Percentiles rank a stretch among this genome's conserved stretches.
Conservation (phyloP, 2,888 invertebrate species). For the Erebia ligea region DNA sequence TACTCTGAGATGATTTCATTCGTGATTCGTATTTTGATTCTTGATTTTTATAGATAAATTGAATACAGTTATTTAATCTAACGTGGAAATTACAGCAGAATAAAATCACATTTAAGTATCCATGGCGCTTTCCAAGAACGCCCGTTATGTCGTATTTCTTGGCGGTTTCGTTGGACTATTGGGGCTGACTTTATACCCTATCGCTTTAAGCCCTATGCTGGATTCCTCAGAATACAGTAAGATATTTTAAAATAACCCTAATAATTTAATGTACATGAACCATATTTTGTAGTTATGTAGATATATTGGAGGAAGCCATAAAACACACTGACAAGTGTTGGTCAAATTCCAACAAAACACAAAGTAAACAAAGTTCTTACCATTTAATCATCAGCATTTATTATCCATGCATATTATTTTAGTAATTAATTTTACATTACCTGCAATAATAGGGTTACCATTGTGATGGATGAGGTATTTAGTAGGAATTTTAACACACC, state of each 20-base stretch:
- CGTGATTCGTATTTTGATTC: too few species aligned
- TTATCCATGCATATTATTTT: neutral
- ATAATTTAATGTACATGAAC: too few species aligned
- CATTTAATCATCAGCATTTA: neutral
- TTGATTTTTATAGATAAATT: neutral
- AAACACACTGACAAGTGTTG: neutral
- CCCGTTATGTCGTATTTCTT: slow-evolving; percentile 80
- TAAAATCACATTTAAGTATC: neutral
- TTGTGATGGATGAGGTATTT: too few species aligned
- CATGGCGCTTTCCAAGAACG: slow-evolving; percentile 62
- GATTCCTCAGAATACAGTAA: slow-evolving; percentile 86
- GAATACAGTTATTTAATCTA: neutral
- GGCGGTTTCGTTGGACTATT: slow-evolving; percentile 81
- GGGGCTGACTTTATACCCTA: slow-evolving; percentile 82
- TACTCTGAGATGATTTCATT: too few species aligned
- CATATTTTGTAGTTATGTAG: neutral
- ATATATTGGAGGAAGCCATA: neutral
- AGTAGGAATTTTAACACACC: too few species aligned
- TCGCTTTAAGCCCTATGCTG: slow-evolving; percentile 85
- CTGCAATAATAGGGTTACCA: too few species aligned
- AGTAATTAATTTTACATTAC: too few species aligned
- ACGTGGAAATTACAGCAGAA: neutral
- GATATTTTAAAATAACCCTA: slow-evolving; percentile 13
- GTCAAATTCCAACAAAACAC: neutral
- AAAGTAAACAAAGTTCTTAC: neutral